Conservation (phyloP, 2,888 invertebrate genomes). For the Cataglyphis altisquamis region DNA sequence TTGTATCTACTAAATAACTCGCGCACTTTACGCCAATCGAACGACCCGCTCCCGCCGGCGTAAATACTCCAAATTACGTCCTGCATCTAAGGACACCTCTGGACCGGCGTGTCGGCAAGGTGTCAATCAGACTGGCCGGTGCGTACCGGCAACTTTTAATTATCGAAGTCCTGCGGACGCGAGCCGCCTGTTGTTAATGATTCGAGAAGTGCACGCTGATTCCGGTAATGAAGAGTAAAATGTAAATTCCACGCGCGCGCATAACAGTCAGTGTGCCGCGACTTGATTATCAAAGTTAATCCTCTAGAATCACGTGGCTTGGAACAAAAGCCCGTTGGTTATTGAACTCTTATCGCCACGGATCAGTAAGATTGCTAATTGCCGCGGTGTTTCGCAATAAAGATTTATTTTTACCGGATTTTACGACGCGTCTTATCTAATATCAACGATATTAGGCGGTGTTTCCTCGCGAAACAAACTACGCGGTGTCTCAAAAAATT, state of each 20-base stretch:
- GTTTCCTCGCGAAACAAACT: not conserved
- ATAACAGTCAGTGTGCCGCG: constrained; percentile 41
- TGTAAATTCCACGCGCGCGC: constrained; percentile 41
- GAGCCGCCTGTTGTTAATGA: constrained; percentile 65
- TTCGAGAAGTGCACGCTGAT: constrained; percentile 63
- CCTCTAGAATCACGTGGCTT: constrained; percentile 14
- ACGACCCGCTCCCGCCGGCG: constrained; percentile 28
- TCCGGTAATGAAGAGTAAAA: constrained; percentile 62
- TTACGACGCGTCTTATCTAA: not conserved
- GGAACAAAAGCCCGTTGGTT: constrained; percentile 50
- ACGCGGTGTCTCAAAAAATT: not conserved
- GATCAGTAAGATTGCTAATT: constrained; percentile 40
- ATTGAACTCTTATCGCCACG: constrained; percentile 44
- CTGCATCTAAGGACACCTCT: constrained; percentile 39
- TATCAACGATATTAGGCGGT: too few relatives aligned
- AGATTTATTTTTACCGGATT: constrained; percentile 24
- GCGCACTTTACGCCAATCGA: constrained; percentile 54
- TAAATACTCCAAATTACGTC: constrained; percentile 68
- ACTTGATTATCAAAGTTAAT: constrained; percentile 57
- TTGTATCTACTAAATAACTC: constrained; percentile 64
- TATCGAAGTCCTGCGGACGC: constrained; percentile 66
- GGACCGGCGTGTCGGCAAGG: constrained; percentile 59
- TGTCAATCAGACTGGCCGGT: constrained; percentile 72
- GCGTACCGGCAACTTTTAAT: constrained; percentile 70
- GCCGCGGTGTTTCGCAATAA: not conserved